A percentile compares a stretch with the other conserved stretches of the same genome.
Evolutionary conservation across 2,888 invertebrate species (phyloP).

Genomic region (Agrotis clavis): DNA sequence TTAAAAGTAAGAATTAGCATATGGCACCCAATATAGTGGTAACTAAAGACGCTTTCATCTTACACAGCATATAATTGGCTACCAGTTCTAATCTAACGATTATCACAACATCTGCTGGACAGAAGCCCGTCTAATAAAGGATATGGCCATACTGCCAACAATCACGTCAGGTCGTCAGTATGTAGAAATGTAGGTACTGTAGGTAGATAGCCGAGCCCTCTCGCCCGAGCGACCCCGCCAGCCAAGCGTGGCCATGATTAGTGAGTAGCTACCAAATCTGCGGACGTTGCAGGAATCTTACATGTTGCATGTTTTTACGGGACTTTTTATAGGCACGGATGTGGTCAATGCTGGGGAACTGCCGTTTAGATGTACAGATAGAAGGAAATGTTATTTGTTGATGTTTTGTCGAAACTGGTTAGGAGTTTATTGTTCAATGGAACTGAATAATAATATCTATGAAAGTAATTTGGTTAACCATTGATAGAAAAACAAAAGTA

Average conservation of each 20-base stretch:
- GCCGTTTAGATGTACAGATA: not conserved
- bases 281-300: slow-evolving; percentile 37
- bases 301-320: slow-evolving; percentile 38
- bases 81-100: not conserved
- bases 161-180: slow-evolving; percentile 4
- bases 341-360: not conserved
- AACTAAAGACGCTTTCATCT: too few relatives aligned
- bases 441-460: not conserved
- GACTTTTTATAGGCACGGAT: slow-evolving; percentile 15
- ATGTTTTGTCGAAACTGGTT: not conserved
- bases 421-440: too few relatives aligned
- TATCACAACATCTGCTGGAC: not conserved
- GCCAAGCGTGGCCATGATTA: slow-evolving; percentile 50
- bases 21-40: too few relatives aligned
- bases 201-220: slow-evolving; percentile 30
- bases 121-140: slow-evolving; percentile 6
- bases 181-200: slow-evolving; percentile 7
- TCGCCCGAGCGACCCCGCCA: slow-evolving; percentile 44
- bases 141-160: not conserved
- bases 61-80: not conserved
- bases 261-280: slow-evolving; percentile 16
- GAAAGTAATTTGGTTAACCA: not conserved
- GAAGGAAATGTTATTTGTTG: not conserved
- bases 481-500: not conserved
- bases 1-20: too few relatives aligned